Conservation (phyloP, 2,888 invertebrate species). For the Morpho achilles region DNA sequence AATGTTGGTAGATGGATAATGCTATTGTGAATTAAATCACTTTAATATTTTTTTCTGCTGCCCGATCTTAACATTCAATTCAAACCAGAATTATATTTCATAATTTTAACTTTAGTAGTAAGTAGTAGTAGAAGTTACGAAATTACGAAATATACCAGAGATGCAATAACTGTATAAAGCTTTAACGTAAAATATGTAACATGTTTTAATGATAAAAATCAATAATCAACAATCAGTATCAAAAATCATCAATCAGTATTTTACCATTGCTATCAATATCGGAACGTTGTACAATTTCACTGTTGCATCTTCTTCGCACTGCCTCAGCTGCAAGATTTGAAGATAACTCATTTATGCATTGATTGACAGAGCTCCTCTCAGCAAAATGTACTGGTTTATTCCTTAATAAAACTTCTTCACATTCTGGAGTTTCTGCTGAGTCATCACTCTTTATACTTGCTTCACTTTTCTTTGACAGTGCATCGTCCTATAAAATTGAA, state of each 20-base stretch:
- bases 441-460: conserved; percentile 60
- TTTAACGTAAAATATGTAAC: no score
- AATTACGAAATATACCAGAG: no score
- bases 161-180: no score
- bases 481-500: conserved; percentile 47
- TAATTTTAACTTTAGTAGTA: no score
- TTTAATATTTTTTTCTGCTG: no score
- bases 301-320: conserved; percentile 67
- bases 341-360: conserved; percentile 86
- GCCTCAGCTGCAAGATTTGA: conserved; percentile 69
- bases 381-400: conserved; percentile 55
- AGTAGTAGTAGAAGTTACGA: no score
- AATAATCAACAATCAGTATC: background rate
- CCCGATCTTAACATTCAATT: no score
- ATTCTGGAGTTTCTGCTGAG: conserved; percentile 49
- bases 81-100: no score
- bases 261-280: conserved; percentile 60
- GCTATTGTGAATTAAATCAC: no score
- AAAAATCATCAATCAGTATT: conserved; percentile 14
- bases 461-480: conserved; percentile 63
- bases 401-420: conserved; percentile 64
- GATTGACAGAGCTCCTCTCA: conserved; percentile 77
- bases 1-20: no score
- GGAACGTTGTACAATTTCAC: conserved; percentile 69
- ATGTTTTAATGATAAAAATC: no score